Evolutionary conservation across 2,888 invertebrate genomes (phyloP), one percentile per base, ranked within the genome.

Genomic region (Agrilus cyanescens): DNA sequence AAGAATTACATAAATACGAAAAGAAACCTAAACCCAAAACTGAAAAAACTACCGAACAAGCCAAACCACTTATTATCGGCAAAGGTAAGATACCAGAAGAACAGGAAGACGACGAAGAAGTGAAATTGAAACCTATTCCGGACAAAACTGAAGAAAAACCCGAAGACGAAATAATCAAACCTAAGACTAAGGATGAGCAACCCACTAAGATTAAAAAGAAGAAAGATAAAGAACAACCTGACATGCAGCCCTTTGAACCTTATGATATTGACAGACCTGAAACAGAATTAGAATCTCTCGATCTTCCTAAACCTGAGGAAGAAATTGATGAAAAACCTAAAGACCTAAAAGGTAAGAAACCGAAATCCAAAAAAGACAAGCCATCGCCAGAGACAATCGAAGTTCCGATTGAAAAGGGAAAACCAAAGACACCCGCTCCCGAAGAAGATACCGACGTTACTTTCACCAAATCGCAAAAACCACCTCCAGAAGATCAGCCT

Each of bases 71-170:
- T 46, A 59, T 60, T 45, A 58, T 69, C 36, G 59, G 63, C 46
- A 57, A 65, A 59, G 57, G 63, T 45, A 54, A 69, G 53, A 46
- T 66, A 15, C 65, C 65, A 2, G 51, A 59, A 43, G 42, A 49
- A 14, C 59, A 63, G 35, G 59, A 62, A 44, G 51, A 50, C 30
- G 53, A 53, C 20, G 61, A 63, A 50, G 46, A 50, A 34, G 52
- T 65, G 12, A 59, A 55, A 49, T 45, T 65, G 30, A 65, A 68
- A 51, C 66, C 68, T 45, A 55, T 66, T 31, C 65, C 66, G n/a
- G 54, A 60, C 48, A 61, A 65, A 47, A 52, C 60, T 20, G 25
- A 15, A 15, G 44, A 46, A 41, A 29, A 38, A 30, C 37, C 43
- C 38, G 41, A 46, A 36, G 30, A 40, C 18, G 34, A 39, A 13